These are phyloP conservation scores for Alfaro cultratus DNA, from an alignment of 2,797 vertebrate genomes.

Conservation along the genomic window DNA sequence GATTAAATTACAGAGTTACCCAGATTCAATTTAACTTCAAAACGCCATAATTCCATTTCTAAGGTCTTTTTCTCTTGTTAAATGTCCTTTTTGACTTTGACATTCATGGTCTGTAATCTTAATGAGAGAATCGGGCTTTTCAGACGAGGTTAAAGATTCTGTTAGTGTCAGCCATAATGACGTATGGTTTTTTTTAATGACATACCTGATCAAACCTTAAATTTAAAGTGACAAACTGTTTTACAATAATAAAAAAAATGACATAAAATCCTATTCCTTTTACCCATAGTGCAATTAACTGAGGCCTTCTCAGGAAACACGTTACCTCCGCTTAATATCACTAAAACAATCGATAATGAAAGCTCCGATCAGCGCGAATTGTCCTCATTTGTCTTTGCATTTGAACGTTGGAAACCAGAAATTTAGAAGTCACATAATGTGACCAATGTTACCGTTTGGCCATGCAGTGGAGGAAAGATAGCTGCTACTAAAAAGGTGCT, in stretches of 20 bases:
- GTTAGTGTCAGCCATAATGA: not conserved
- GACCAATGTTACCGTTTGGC: too few species aligned
- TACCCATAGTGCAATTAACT: conserved; percentile 5
- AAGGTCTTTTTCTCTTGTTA: not conserved
- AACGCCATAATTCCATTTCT: not conserved
- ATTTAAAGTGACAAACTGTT: conserved; percentile 1
- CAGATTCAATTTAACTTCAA: not conserved
- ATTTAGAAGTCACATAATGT: too few species aligned
- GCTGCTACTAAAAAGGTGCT: too few species aligned
- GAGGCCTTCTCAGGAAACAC: too few species aligned
- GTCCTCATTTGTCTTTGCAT: too few species aligned
- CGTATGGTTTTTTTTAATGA: not conserved
- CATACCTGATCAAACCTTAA: not conserved
- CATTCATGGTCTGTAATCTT: not conserved
- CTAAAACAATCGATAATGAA: too few species aligned
- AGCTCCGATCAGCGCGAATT: too few species aligned
- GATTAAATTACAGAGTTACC: not conserved
- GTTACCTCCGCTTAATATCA: too few species aligned
- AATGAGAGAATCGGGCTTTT: not conserved
- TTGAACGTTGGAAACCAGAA: too few species aligned
- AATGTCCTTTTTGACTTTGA: not conserved
- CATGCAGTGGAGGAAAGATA: too few species aligned
- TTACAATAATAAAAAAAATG: not conserved
- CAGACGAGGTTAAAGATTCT: not conserved
- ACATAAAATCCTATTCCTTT: not conserved